Conservation (phyloP, 1,140 invertebrate species). For the Formica exsecta region DNA sequence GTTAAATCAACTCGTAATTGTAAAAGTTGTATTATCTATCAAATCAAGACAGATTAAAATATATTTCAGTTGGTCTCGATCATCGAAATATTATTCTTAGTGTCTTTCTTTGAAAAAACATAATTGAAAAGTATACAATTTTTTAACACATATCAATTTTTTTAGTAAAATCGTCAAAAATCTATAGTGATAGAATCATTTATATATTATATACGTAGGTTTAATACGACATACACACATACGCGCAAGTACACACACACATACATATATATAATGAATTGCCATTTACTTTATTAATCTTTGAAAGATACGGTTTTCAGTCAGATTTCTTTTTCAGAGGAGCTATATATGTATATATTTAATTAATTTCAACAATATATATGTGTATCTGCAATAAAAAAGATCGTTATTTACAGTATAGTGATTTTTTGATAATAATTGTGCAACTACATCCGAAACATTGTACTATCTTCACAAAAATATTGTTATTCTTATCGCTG, state of each 20-base stretch:
- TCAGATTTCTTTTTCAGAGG: no score
- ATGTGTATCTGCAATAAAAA: background rate
- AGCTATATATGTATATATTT: no score
- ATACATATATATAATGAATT: background rate
- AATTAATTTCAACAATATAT: no score
- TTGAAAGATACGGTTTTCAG: background rate
- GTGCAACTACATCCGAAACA: background rate
- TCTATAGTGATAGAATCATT: background rate
- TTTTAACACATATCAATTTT: background rate
- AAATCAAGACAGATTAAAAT: background rate
- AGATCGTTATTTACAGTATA: background rate
- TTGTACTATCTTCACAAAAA: background rate
- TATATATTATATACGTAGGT: background rate
- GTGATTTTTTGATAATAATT: background rate
- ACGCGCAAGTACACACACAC: background rate
- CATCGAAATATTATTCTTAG: slow-evolving; percentile 6
- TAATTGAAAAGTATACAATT: background rate
- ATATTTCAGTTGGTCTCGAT: background rate
- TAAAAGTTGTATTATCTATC: background rate
- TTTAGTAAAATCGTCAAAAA: background rate
- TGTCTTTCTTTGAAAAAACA: background rate
- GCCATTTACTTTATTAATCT: background rate
- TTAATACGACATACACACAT: background rate
- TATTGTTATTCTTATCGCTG: background rate
- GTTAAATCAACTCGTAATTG: background rate